These are phyloP conservation scores for Prietella phreatophila DNA, from an alignment of 2,113 vertebrate genomes.

Conservation along the genomic window DNA sequence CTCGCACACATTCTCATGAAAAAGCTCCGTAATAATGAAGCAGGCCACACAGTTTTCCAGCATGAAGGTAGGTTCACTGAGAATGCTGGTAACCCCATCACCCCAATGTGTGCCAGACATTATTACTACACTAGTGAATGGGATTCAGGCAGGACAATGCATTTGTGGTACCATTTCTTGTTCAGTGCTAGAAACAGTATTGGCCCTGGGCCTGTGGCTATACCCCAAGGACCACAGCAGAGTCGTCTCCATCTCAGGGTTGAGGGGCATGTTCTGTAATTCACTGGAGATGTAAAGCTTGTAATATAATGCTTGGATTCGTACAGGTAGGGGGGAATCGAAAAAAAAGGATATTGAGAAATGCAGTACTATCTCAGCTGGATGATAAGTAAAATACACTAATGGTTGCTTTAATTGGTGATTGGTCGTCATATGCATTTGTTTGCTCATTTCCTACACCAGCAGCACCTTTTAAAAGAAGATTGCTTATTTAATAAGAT, in stretches of 20 bases:
- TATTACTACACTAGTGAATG: background rate
- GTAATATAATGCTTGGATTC: background rate
- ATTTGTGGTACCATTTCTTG: background rate
- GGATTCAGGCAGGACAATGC: background rate
- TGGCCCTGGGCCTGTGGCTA: background rate
- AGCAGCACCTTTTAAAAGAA: background rate
- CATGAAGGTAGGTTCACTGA: background rate
- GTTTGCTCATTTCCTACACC: background rate
- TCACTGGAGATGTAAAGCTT: no score
- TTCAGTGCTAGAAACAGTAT: background rate
- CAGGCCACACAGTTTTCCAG: background rate
- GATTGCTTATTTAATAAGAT: background rate
- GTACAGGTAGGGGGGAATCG: background rate
- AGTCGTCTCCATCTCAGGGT: background rate
- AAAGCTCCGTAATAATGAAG: background rate
- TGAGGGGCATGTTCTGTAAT: background rate
- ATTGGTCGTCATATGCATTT: background rate
- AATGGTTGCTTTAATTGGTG: background rate
- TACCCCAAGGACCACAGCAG: background rate
- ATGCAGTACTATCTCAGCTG: background rate
- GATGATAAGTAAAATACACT: background rate
- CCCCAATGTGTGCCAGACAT: background rate
- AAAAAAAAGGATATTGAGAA: background rate
- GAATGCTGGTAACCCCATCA: background rate
- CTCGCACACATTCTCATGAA: background rate